phyloP scores from a whole-genome alignment of 2,888 invertebrate genomes.

The Cryptocephalus primarius region DNA sequence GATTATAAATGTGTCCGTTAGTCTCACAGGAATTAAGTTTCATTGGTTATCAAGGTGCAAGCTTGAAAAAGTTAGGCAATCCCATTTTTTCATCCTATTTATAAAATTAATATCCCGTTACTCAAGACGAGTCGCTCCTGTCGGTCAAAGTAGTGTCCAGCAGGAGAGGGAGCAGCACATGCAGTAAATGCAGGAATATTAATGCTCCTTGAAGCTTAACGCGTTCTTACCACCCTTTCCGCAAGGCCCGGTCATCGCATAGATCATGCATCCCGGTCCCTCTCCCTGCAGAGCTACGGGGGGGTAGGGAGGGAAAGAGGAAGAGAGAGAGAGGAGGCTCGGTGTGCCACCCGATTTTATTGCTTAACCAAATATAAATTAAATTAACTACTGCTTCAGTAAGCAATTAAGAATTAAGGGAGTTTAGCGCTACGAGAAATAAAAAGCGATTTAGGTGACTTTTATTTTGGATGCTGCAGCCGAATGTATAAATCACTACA shows the following conservation, averaged over 20 bases:
- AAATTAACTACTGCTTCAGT: constrained; percentile 41
- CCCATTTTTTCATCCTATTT: too few relatives aligned
- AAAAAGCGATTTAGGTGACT: constrained; percentile 37
- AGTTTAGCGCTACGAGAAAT: constrained; percentile 32
- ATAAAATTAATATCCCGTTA: too few relatives aligned
- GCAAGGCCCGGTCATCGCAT: constrained; percentile 34
- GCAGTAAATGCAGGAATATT: constrained; percentile 35
- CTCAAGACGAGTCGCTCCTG: constrained; percentile 15
- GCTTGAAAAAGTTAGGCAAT: too few relatives aligned
- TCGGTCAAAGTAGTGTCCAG: constrained; percentile 31
- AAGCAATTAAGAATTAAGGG: constrained; percentile 39
- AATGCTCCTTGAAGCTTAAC: constrained; percentile 34
- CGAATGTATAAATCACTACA: constrained; percentile 23
- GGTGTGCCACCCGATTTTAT: constrained; percentile 35
- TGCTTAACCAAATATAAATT: constrained; percentile 39
- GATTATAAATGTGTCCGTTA: too few relatives aligned
- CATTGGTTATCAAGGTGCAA: too few relatives aligned
- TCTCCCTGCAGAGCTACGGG: constrained; percentile 7
- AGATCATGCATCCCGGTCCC: constrained; percentile 33
- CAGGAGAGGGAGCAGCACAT: constrained; percentile 15
- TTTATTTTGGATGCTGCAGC: constrained; percentile 30
- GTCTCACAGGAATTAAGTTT: too few relatives aligned
- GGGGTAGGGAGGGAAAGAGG: not conserved
- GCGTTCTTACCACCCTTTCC: constrained; percentile 36
- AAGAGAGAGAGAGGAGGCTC: constrained; percentile 10